phyloP scores from a whole-genome alignment of 2,797 vertebrate genomes.

The Salmo trutta region DNA sequence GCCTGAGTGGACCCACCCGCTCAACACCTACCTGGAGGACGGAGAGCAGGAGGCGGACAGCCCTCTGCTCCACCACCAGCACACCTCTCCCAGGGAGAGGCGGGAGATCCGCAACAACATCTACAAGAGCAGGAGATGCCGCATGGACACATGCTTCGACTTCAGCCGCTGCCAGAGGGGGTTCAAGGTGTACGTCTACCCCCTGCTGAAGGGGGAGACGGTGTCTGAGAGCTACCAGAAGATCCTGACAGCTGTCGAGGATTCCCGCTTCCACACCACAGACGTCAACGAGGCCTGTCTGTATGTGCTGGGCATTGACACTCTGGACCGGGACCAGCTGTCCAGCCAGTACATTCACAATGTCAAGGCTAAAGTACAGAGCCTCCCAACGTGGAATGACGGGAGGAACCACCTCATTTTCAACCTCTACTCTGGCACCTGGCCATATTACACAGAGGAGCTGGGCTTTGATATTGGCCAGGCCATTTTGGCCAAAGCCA shows the following conservation, averaged over 20 bases:
- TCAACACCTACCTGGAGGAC: conserved; percentile 77
- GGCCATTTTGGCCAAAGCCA: conserved; percentile 81
- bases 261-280: conserved; percentile 76
- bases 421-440: conserved; percentile 82
- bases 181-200: conserved; percentile 75
- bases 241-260: conserved; percentile 75
- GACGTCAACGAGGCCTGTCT: conserved; percentile 77
- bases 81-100: conserved; percentile 74
- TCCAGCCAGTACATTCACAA: conserved; percentile 78
- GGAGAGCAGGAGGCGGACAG: conserved; percentile 80
- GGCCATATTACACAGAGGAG: conserved; percentile 83
- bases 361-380: conserved; percentile 73
- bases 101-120: conserved; percentile 77
- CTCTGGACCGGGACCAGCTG: conserved; percentile 80
- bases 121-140: conserved; percentile 79
- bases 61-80: conserved; percentile 76
- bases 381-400: conserved; percentile 78
- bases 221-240: conserved; percentile 81
- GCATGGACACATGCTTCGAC: conserved; percentile 84
- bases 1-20: conserved; percentile 58
- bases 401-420: conserved; percentile 83
- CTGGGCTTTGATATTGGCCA: conserved; percentile 82
- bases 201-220: conserved; percentile 71
- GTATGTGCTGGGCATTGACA: conserved; percentile 80
- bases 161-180: conserved; percentile 71